Evolutionary conservation across 1,140 invertebrate species (phyloP).

Genomic region (Pollicipes pollicipes): DNA sequence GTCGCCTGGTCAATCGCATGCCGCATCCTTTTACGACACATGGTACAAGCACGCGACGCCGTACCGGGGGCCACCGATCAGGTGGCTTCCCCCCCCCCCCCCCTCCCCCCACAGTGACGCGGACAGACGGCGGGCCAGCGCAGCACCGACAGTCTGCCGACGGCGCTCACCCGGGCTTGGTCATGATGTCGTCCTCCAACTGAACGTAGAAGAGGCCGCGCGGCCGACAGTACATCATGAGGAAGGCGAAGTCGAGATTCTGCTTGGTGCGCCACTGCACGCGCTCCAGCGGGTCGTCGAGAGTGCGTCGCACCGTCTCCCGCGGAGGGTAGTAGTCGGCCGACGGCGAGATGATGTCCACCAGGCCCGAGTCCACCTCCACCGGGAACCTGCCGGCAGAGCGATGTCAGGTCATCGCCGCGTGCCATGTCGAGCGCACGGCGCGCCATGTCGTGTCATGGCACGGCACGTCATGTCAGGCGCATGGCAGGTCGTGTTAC

Average conservation of each 20-base stretch:
- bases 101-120: too few relatives aligned
- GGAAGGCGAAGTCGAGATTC: slow-evolving; percentile 84
- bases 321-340: slow-evolving; percentile 77
- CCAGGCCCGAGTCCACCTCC: slow-evolving; percentile 55
- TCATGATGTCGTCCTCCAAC: slow-evolving; percentile 88
- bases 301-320: slow-evolving; percentile 48
- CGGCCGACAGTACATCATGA: slow-evolving; percentile 83
- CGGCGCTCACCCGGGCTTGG: slow-evolving; percentile 41
- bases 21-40: too few relatives aligned
- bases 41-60: too few relatives aligned
- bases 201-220: slow-evolving; percentile 40
- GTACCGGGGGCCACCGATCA: too few relatives aligned
- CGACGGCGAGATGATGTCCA: slow-evolving; percentile 76
- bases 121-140: background rate
- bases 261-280: slow-evolving; percentile 92
- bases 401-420: too few relatives aligned
- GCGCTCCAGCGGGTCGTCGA: slow-evolving; percentile 72
- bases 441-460: too few relatives aligned
- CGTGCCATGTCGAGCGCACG: too few relatives aligned
- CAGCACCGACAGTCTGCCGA: too few relatives aligned
- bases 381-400: slow-evolving; percentile 44
- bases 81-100: too few relatives aligned
- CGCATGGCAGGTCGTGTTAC: too few relatives aligned
- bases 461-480: too few relatives aligned
- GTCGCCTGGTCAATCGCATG: too few relatives aligned